A percentile compares a stretch with the other conserved stretches of the same genome.
Evolutionary conservation across 2,113 vertebrate species (phyloP).

Genomic region (Mystacornis crossleyi): DNA sequence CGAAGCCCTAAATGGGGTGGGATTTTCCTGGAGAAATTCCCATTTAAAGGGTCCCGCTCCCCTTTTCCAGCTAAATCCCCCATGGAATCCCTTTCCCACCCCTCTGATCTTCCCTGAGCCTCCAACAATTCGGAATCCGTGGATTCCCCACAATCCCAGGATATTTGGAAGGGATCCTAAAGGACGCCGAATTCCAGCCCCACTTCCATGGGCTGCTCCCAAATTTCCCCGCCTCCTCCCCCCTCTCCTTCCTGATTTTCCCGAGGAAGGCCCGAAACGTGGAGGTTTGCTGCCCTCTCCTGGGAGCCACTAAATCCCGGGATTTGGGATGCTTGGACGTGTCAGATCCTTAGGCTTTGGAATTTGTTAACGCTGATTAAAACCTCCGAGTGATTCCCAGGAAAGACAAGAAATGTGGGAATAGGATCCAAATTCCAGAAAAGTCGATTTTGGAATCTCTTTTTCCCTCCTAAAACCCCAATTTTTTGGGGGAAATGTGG

Average conservation of each 20-base stretch:
- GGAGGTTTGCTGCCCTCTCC: conserved; percentile 57
- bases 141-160: not conserved
- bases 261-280: not conserved
- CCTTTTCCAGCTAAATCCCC: not conserved
- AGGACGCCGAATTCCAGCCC: not conserved
- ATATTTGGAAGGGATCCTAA: not conserved
- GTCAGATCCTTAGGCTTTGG: rapidly evolving
- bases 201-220: not conserved
- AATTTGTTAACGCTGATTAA: not conserved
- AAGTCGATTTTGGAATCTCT: rapidly evolving
- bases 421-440: not conserved
- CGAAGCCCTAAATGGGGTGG: rapidly evolving
- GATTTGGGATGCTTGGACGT: not conserved
- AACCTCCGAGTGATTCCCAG: not conserved
- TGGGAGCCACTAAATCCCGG: not conserved
- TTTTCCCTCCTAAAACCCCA: not conserved
- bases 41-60: rapidly evolving
- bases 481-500: not conserved
- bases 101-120: not conserved
- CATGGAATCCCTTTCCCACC: not conserved
- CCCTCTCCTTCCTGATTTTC: not conserved
- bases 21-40: not conserved
- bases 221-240: not conserved
- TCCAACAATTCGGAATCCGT: rapidly evolving
- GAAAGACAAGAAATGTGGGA: not conserved